Evolutionary conservation across 2,113 vertebrate genomes (phyloP).

Genomic region (Grallaria varia): DNA sequence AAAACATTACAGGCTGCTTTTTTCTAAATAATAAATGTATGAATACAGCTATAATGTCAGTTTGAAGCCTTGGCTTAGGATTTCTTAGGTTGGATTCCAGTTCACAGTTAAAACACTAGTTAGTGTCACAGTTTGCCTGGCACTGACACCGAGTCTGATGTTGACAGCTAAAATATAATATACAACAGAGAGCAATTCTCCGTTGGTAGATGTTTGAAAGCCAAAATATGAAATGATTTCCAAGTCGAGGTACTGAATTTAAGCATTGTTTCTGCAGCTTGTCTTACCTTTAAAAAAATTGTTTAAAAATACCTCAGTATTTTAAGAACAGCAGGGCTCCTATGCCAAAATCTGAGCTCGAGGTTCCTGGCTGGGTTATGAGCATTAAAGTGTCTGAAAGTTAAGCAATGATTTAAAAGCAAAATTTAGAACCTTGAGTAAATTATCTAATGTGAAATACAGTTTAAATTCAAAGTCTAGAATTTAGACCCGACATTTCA

Average conservation of each 20-base stretch:
- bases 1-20: neutral
- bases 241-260: neutral
- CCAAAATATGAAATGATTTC: neutral
- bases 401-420: neutral
- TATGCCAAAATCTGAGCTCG: neutral
- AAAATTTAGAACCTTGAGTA: neutral
- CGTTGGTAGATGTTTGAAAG: neutral
- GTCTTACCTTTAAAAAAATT: neutral
- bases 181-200: neutral
- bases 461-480: neutral
- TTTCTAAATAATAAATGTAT: neutral
- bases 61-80: neutral
- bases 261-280: neutral
- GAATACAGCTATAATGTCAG: neutral
- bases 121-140: slow-evolving; percentile 10
- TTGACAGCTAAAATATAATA: neutral
- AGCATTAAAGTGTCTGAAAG: neutral
- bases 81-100: neutral
- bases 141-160: neutral
- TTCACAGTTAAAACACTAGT: neutral
- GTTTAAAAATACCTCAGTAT: neutral
- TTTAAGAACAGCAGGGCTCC: neutral
- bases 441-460: neutral
- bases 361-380: neutral
- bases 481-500: neutral